phyloP scores from a whole-genome alignment of 2,797 vertebrate genomes.

The Enteromius radiatus region DNA sequence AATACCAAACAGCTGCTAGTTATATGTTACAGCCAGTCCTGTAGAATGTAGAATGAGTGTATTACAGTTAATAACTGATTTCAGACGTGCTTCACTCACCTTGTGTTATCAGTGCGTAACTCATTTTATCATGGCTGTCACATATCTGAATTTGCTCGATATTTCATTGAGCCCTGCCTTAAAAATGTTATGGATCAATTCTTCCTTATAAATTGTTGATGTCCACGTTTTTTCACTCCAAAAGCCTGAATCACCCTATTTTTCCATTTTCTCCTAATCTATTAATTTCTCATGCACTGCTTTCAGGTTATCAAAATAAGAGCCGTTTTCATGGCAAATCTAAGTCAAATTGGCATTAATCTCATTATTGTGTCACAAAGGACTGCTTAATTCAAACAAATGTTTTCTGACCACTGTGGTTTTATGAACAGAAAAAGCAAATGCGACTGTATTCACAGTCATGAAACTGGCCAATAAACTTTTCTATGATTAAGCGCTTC shows the following conservation, averaged over 20 bases:
- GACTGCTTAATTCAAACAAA: slow-evolving; percentile 41
- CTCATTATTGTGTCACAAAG: slow-evolving; percentile 31
- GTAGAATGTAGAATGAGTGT: not conserved
- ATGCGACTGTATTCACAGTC: slow-evolving; percentile 52
- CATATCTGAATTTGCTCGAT: slow-evolving; percentile 6
- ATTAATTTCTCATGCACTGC: not conserved
- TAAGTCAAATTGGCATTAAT: slow-evolving; percentile 28
- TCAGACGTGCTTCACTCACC: not conserved
- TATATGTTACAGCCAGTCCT: not conserved
- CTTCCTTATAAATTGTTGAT: not conserved
- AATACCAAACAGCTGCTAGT: slow-evolving; percentile 3
- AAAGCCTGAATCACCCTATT: not conserved
- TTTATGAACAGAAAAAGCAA: slow-evolving; percentile 50
- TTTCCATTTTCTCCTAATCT: not conserved
- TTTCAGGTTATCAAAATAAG: slow-evolving; percentile 38
- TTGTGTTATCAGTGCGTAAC: not conserved
- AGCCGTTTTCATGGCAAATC: slow-evolving; percentile 28
- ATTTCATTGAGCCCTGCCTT: not conserved
- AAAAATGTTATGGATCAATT: not conserved
- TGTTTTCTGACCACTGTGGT: slow-evolving; percentile 43
- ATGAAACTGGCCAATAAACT: slow-evolving; percentile 53
- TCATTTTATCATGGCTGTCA: not conserved
- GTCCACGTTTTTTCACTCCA: not conserved
- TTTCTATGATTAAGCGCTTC: slow-evolving; percentile 59
- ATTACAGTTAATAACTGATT: not conserved